A percentile compares a stretch with the other conserved stretches of the same genome.
These are phyloP conservation scores for Ctenoplectra terminalis DNA, from an alignment of 1,140 invertebrate species.

Conservation along the genomic window DNA sequence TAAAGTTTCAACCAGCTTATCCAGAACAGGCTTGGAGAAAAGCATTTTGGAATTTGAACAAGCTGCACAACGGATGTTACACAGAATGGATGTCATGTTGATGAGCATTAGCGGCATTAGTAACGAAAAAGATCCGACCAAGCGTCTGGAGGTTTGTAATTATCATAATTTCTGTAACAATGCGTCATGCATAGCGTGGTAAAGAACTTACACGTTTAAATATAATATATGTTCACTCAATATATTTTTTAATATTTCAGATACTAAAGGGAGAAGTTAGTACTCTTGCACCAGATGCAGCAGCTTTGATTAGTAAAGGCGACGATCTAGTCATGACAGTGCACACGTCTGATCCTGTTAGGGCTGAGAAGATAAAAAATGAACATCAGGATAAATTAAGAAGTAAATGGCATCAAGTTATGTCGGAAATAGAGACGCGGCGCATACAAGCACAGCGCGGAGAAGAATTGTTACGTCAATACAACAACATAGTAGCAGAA, in stretches of 20 bases:
- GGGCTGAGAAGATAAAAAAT: conserved; percentile 84
- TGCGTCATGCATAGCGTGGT: too few relatives aligned
- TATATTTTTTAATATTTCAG: conserved; percentile 74
- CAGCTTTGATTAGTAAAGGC: conserved; percentile 90
- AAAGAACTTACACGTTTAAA: conserved; percentile 10
- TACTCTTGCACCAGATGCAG: conserved; percentile 89
- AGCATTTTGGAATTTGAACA: conserved; percentile 84
- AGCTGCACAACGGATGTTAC: conserved; percentile 85
- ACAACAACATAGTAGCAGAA: conserved; percentile 80
- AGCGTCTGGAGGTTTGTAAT: conserved; percentile 85
- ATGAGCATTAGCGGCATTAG: conserved; percentile 86
- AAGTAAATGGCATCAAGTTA: conserved; percentile 87
- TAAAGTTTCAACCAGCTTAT: conserved; percentile 54
- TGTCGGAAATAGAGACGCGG: conserved; percentile 86
- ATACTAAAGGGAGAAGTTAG: conserved; percentile 86
- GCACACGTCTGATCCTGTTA: conserved; percentile 83
- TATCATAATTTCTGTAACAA: too few relatives aligned
- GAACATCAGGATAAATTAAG: conserved; percentile 86
- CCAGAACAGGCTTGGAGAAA: conserved; percentile 79
- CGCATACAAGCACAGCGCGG: conserved; percentile 84
- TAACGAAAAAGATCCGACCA: conserved; percentile 87
- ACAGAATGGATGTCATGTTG: conserved; percentile 87
- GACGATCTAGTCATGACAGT: conserved; percentile 89
- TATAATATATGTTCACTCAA: background rate
- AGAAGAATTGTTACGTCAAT: conserved; percentile 84